These are phyloP conservation scores for Pelochelys cantorii DNA, from an alignment of 2,797 vertebrate species.

Conservation along the genomic window DNA sequence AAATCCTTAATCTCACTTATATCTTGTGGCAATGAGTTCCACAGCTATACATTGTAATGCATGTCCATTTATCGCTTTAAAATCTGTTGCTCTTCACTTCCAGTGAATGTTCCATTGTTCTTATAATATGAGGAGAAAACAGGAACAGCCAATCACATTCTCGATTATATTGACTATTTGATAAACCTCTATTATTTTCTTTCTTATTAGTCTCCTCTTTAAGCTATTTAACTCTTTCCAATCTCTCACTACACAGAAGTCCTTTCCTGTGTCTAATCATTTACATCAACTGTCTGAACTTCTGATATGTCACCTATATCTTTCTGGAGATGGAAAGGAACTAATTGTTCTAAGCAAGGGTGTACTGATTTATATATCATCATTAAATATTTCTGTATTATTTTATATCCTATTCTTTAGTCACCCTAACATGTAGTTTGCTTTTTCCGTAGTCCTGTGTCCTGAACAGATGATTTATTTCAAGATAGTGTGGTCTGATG, in stretches of 20 bases:
- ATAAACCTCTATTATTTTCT: background rate
- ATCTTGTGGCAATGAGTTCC: background rate
- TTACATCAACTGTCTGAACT: conserved; percentile 42
- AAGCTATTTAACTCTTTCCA: conserved; percentile 13
- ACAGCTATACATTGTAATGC: background rate
- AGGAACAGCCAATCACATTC: background rate
- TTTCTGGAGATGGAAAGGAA: conserved; percentile 56
- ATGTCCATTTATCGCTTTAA: background rate
- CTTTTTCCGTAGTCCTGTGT: background rate
- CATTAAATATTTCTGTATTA: background rate
- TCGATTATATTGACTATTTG: background rate
- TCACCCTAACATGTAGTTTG: background rate
- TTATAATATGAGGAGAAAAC: fast-evolving
- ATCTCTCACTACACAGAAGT: background rate
- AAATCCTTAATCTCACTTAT: too few relatives aligned
- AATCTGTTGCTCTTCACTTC: fast-evolving
- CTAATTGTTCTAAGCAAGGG: background rate
- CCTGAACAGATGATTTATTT: fast-evolving
- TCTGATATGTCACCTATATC: background rate
- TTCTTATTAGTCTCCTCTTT: conserved; percentile 5
- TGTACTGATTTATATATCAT: conserved; percentile 1
- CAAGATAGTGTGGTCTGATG: fast-evolving
- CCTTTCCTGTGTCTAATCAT: conserved; percentile 24
- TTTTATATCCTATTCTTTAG: conserved; percentile 13
- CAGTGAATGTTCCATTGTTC: fast-evolving